Percentiles rank a stretch among this genome's conserved stretches.
Evolutionary conservation across 2,797 vertebrate genomes (phyloP).

Genomic region (Choloepus didactylus): DNA sequence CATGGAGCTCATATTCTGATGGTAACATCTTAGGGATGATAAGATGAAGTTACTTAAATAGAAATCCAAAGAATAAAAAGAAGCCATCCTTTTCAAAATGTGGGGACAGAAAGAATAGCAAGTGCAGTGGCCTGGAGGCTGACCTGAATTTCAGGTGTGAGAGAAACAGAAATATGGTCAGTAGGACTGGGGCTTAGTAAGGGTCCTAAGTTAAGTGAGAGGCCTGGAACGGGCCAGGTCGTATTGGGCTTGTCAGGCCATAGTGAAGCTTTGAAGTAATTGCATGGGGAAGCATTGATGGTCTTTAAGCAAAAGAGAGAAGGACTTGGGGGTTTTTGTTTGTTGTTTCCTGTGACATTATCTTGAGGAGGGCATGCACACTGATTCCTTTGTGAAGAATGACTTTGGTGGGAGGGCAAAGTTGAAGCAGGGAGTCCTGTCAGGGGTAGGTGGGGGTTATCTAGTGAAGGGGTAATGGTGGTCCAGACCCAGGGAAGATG

Average conservation of each 20-base stretch:
- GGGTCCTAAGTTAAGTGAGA: neutral
- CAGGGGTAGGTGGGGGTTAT: neutral
- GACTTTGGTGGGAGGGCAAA: neutral
- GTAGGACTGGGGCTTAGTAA: neutral
- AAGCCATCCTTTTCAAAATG: neutral
- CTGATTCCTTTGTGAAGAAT: neutral
- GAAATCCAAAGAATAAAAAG: neutral
- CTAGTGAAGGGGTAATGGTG: neutral
- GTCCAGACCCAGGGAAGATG: neutral
- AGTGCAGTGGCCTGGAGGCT: neutral
- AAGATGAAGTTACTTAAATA: neutral
- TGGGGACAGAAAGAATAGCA: neutral
- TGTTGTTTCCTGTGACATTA: conserved; percentile 8
- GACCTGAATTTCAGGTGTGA: neutral
- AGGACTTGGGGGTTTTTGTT: neutral
- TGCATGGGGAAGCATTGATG: neutral
- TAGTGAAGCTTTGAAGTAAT: neutral
- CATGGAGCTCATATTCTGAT: neutral
- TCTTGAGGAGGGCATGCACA: neutral
- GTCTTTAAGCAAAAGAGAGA: neutral
- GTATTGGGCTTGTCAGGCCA: neutral
- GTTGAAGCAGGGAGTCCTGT: neutral
- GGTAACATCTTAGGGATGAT: neutral
- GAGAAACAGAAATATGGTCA: neutral
- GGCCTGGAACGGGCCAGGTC: neutral